Evolutionary conservation across 1,140 invertebrate species (phyloP).

Genomic region (Solenopsis invicta): DNA sequence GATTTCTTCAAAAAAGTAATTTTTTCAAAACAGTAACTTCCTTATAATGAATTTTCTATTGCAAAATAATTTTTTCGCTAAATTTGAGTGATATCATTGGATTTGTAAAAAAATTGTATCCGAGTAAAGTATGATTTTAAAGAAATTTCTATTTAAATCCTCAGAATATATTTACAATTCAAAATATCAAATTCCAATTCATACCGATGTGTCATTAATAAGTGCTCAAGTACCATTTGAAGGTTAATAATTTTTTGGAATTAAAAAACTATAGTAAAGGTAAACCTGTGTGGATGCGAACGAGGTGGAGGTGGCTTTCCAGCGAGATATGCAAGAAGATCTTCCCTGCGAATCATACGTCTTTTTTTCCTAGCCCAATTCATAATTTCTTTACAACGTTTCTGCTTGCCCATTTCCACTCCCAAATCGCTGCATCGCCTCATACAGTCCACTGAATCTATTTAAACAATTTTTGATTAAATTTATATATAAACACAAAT

Average conservation of each 20-base stretch:
- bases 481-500: neutral
- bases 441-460: conserved; percentile 92
- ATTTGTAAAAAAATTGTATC: too few species aligned
- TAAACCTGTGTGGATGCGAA: conserved; percentile 84
- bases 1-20: too few species aligned
- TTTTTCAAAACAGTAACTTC: too few species aligned
- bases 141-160: too few species aligned
- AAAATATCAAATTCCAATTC: too few species aligned
- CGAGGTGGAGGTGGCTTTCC: conserved; percentile 90
- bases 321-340: conserved; percentile 93
- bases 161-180: too few species aligned
- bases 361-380: conserved; percentile 93
- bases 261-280: neutral
- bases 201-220: too few species aligned
- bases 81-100: too few species aligned
- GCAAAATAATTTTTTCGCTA: too few species aligned
- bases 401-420: conserved; percentile 91
- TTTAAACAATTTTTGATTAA: conserved; percentile 54
- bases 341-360: conserved; percentile 91
- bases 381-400: conserved; percentile 92
- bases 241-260: neutral
- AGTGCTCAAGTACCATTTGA: too few species aligned
- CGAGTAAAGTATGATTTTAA: too few species aligned
- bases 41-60: too few species aligned
- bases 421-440: conserved; percentile 91